phyloP scores from a whole-genome alignment of 1,140 invertebrate genomes.

The Papilio glaucus region DNA sequence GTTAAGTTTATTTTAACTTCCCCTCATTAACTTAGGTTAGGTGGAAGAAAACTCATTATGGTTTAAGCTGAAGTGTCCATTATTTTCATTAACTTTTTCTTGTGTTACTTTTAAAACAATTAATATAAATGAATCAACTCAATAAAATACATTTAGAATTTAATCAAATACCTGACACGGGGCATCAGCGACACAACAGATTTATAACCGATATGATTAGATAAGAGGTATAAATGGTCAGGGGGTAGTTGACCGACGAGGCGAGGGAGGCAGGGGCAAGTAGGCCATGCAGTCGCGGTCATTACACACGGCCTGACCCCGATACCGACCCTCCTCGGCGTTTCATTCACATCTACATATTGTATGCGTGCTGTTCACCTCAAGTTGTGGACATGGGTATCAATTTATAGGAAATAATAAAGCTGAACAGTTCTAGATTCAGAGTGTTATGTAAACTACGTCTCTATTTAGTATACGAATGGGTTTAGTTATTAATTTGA shows the following conservation, averaged over 20 bases:
- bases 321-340: constrained; percentile 3
- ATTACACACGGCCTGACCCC: constrained; percentile 34
- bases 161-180: neutral
- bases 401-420: neutral
- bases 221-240: constrained; percentile 19
- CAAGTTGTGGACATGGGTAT: neutral
- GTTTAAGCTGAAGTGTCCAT: too few species aligned
- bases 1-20: too few species aligned
- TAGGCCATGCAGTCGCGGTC: constrained; percentile 38
- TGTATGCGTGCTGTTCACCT: neutral
- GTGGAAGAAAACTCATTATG: too few species aligned
- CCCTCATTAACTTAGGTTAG: too few species aligned
- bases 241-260: constrained; percentile 29
- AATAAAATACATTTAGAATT: neutral
- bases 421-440: neutral
- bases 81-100: too few species aligned
- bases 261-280: constrained; percentile 5
- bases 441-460: neutral
- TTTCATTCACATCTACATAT: constrained; percentile 31
- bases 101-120: too few species aligned
- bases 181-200: constrained; percentile 1
- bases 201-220: constrained; percentile 37
- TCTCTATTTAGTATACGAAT: neutral
- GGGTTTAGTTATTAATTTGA: neutral
- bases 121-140: too few species aligned